Conservation (phyloP, 1,140 invertebrate genomes). For the Portunus trituberculatus region DNA sequence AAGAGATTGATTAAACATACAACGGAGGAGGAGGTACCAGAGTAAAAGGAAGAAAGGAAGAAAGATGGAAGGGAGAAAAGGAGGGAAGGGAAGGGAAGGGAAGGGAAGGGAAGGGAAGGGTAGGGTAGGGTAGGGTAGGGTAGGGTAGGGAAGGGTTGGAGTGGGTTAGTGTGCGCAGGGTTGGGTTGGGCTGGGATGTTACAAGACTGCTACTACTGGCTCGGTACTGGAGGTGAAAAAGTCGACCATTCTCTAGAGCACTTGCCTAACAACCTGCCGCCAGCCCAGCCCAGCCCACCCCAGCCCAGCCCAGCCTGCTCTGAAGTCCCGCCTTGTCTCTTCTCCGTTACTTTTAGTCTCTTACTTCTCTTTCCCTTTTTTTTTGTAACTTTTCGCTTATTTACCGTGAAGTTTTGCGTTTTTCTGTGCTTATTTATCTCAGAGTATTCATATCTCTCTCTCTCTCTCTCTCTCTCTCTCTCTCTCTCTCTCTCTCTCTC, state of each 20-base stretch:
- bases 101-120: neutral
- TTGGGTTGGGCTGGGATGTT: neutral
- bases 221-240: neutral
- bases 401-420: too few species aligned
- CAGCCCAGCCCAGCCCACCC: too few species aligned
- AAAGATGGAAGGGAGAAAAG: too few species aligned
- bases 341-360: neutral
- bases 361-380: neutral
- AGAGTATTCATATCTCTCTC: too few species aligned
- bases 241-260: neutral
- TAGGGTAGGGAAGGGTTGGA: neutral
- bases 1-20: too few species aligned
- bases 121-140: neutral
- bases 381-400: neutral
- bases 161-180: neutral
- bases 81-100: neutral
- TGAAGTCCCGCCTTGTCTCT: neutral
- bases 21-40: too few species aligned
- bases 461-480: too few species aligned
- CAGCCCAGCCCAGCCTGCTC: too few species aligned
- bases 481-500: too few species aligned
- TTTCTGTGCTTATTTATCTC: neutral
- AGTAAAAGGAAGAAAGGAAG: neutral
- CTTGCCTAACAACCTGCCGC: neutral
- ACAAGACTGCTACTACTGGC: neutral